phyloP scores from a whole-genome alignment of 2,113 vertebrate genomes.

The Charadrius vociferus region DNA sequence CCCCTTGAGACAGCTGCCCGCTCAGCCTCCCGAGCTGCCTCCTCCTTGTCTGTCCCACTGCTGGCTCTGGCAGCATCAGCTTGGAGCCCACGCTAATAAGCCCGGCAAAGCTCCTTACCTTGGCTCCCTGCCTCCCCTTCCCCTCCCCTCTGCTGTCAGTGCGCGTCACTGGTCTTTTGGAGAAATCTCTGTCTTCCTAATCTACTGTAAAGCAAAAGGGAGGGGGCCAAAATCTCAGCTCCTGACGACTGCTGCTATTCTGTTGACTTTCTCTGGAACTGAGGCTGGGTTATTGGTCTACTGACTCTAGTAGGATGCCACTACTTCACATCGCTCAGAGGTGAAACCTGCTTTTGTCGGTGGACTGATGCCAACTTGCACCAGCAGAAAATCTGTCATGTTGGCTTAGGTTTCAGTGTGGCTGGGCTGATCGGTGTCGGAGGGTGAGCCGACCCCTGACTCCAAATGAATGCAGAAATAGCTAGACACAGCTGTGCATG shows the following conservation, averaged over 20 bases:
- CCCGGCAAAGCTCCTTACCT: neutral
- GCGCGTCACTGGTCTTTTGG: neutral
- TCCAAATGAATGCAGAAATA: constrained; percentile 2
- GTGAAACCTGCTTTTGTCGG: neutral
- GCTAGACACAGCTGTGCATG: neutral
- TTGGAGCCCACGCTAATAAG: neutral
- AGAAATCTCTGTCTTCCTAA: neutral
- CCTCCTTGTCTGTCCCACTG: neutral
- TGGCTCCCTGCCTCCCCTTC: neutral
- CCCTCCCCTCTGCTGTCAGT: neutral
- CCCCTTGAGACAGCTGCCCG: neutral
- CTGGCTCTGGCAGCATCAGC: neutral
- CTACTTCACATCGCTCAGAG: neutral
- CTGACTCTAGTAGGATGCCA: neutral
- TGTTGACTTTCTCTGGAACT: neutral
- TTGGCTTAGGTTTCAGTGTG: neutral
- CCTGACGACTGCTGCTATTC: neutral
- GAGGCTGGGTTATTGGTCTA: neutral
- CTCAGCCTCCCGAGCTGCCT: neutral
- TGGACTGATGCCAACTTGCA: neutral
- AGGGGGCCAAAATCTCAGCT: neutral
- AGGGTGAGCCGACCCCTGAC: neutral
- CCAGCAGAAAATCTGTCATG: neutral
- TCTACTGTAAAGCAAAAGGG: neutral
- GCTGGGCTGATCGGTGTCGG: neutral